phyloP scores from a whole-genome alignment of 2,888 invertebrate genomes.

The Syrista parreyssii region DNA sequence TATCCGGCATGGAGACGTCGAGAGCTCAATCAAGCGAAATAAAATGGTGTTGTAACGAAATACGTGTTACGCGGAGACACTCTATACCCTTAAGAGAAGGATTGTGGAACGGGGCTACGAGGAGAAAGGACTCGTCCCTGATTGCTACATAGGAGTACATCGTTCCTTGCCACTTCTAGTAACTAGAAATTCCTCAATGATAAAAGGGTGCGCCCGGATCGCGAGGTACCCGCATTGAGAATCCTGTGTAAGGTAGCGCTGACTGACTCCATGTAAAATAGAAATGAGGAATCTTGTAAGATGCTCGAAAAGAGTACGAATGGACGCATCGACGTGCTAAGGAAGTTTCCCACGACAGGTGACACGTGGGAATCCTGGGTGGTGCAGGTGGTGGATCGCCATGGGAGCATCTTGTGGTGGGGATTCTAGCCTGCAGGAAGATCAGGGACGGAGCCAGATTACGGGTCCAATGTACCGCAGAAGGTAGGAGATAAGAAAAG shows the following conservation, averaged over 20 bases:
- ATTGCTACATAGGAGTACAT: neutral
- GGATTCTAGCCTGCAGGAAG: conserved; percentile 16
- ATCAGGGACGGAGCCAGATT: conserved; percentile 21
- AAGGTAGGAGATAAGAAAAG: conserved; percentile 30
- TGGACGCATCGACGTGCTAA: conserved; percentile 30
- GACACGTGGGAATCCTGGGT: conserved; percentile 63
- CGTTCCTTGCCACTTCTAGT: neutral
- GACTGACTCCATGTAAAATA: neutral
- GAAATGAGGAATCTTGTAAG: neutral
- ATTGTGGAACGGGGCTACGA: neutral
- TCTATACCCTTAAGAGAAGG: neutral
- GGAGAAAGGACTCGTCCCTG: neutral
- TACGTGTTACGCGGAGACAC: neutral
- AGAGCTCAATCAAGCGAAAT: neutral
- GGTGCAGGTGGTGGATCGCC: conserved; percentile 57
- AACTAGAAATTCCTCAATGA: neutral
- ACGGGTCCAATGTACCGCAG: neutral
- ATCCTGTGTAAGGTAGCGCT: neutral
- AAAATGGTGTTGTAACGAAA: neutral
- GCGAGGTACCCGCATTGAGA: neutral
- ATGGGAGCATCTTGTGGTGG: conserved; percentile 25
- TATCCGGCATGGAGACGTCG: neutral
- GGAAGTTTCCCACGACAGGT: conserved; percentile 62
- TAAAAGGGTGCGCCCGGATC: neutral
- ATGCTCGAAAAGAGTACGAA: neutral